Base-by-base conservation (phyloP, 2,797 vertebrate genomes). In the Acipenser ruthenus region DNA sequence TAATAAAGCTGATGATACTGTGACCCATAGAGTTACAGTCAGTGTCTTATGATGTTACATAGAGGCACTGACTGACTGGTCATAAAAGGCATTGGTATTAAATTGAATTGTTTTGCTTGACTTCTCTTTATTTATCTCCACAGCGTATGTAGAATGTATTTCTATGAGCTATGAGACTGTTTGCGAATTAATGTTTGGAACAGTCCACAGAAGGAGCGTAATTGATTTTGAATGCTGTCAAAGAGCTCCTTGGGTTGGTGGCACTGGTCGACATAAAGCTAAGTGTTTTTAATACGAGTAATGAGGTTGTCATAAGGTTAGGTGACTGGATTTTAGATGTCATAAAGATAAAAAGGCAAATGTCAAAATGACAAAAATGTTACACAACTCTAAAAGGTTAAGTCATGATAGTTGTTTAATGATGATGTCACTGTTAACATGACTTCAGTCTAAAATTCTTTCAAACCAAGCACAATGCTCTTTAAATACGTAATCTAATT, bases 171-270 rank as follows among this genome's bases (percentile, higher is more conserved):
- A 37, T 37, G 37, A 37, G 37, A 37, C 37, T 4, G 3, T 37
- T 37, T 37, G 37, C 37, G 4, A 37, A 37, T 37, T 37, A 37
- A 37, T 37, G 37, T 37, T 37, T 37, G 5, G 37, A 37, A 4
- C 3, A 58, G 12, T 58, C n/a, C 12, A 58, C 15, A 58, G 6
- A 58, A 58, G 51, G 8, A 53, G 51, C 51, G 12, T 53, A 13
- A 58, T n/a, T 58, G 55, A 58, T 58, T 58, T 13, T 58, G 55
- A 58, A n/a, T n/a, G 15, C 55, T 58, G 12, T 58, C 55, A 58
- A 58, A 58, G 55, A 58, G 12, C 55, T 58, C 55, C 55, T 58
- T 58, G 12, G 55, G 12, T n/a, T 58, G 7, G 7, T 58, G 55
- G 55, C 55, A 58, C 10, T n/a, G 12, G 12, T 12, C 2, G 3